Percentiles rank a stretch among this genome's conserved stretches.
These are phyloP conservation scores for Lynx canadensis DNA, from an alignment of 2,113 vertebrate genomes.

Conservation along the genomic window DNA sequence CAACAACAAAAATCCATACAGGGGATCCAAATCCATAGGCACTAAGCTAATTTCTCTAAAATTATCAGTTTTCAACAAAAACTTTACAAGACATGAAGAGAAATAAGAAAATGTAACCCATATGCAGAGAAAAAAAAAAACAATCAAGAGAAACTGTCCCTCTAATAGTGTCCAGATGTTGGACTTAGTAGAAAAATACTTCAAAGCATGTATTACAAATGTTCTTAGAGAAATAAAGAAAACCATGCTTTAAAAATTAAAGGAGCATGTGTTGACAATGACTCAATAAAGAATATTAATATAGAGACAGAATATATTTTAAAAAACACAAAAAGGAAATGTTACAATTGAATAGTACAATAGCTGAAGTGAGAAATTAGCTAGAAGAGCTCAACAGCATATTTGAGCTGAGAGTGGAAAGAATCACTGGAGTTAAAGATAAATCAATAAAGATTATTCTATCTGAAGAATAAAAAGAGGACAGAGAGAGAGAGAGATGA, in stretches of 20 bases:
- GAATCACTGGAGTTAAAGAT: background rate
- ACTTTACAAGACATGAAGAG: background rate
- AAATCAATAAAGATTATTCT: background rate
- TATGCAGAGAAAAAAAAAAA: background rate
- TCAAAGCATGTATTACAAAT: background rate
- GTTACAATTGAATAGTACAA: background rate
- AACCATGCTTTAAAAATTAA: background rate
- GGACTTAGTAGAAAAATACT: background rate
- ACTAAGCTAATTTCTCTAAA: background rate
- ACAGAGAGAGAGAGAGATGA: background rate
- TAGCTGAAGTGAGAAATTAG: background rate
- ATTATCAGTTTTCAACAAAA: background rate
- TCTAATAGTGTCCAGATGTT: background rate
- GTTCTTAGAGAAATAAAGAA: background rate
- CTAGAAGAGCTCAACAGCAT: background rate
- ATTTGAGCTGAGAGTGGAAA: background rate
- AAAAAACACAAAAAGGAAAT: background rate
- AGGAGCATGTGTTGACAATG: background rate
- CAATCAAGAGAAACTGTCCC: background rate
- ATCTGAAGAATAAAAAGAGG: background rate
- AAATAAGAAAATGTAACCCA: background rate
- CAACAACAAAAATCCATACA: background rate
- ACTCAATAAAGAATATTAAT: background rate
- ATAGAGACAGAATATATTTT: background rate
- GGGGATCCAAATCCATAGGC: background rate